Base-by-base conservation (phyloP, 2,113 vertebrate species). In the Gymnogyps californianus region DNA sequence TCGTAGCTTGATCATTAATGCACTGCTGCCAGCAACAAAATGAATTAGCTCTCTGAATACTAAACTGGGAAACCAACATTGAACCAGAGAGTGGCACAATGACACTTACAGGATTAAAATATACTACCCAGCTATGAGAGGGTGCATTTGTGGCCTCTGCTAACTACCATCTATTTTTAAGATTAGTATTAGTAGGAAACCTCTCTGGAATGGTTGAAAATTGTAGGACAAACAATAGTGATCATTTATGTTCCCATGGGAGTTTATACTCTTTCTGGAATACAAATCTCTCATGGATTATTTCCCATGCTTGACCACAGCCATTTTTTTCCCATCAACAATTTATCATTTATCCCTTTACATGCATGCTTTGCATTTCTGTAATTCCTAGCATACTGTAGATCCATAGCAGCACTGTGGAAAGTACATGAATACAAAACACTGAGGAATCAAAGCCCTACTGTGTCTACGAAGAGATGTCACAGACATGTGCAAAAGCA, bases 11-110 rank as follows among this genome's bases (percentile, higher is more conserved):
- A 97, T 97, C 96, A 96, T 96, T 97, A 98, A 98, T 96, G 98
- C 95, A 93, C 96, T 81, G 76, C 96, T 94, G 96, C 94, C 95
- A 95, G 97, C 96, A 96, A 94, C 96, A 95, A 93, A 96, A 96
- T 96, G 97, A 98, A 98, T 98, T 97, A 97, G 98, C 95, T 96
- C 96, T 97, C 95, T 94, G 97, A 98, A 97, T 96, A 95, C 97
- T 98, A 97, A 96, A 87, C 83, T 78, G 87, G 89, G 91, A 96
- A 97, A 90, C 94, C 96, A 94, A 62, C 17, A 16, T 40, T 70
- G 80, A 97, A 91, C 90, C 89, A 87, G 82, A 90, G 92, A 89
- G 66, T 78, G 96, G 91, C 96, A 96, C 93, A 96, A 96, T 86
- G 96, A 97, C 95, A 96, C 79, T 91, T 90, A 83, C 81, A 82